Percentiles rank a stretch among this genome's conserved stretches.
These are phyloP conservation scores for Enoplosus armatus DNA, from an alignment of 2,797 vertebrate genomes.

Conservation along the genomic window DNA sequence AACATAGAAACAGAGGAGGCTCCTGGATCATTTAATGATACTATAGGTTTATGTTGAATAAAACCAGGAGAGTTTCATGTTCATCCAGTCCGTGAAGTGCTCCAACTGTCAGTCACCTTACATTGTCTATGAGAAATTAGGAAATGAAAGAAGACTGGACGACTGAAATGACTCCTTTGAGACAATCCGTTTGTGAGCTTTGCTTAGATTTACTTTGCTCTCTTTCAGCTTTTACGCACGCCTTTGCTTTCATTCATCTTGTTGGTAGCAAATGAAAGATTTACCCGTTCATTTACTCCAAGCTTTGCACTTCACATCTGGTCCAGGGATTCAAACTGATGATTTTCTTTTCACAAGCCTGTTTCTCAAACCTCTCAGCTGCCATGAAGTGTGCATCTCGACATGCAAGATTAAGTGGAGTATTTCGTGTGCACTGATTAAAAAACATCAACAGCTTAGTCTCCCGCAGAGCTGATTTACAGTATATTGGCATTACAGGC, in stretches of 20 bases:
- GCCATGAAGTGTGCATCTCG: conserved; percentile 44
- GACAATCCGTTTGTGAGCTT: conserved; percentile 26
- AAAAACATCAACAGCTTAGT: conserved; percentile 51
- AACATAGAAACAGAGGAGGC: background rate
- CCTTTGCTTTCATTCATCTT: conserved; percentile 8
- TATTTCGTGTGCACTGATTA: conserved; percentile 30
- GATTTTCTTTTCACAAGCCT: conserved; percentile 16
- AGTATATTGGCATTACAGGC: conserved; percentile 33
- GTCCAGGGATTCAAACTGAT: conserved; percentile 1
- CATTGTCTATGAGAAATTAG: background rate
- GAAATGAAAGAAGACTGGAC: too few relatives aligned
- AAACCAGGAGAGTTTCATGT: background rate
- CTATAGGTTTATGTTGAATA: background rate
- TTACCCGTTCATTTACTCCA: background rate
- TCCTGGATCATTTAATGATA: background rate
- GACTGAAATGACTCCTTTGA: too few relatives aligned
- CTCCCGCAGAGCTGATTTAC: conserved; percentile 13
- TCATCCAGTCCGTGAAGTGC: background rate
- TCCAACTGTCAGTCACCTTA: background rate
- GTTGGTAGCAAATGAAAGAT: background rate
- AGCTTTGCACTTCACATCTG: conserved; percentile 8
- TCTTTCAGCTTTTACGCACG: conserved; percentile 18
- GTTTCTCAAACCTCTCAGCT: conserved; percentile 21
- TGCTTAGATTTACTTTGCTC: conserved; percentile 34
- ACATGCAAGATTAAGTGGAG: conserved; percentile 48